phyloP scores from a whole-genome alignment of 1,140 invertebrate species.

The Choristoneura fumiferana region DNA sequence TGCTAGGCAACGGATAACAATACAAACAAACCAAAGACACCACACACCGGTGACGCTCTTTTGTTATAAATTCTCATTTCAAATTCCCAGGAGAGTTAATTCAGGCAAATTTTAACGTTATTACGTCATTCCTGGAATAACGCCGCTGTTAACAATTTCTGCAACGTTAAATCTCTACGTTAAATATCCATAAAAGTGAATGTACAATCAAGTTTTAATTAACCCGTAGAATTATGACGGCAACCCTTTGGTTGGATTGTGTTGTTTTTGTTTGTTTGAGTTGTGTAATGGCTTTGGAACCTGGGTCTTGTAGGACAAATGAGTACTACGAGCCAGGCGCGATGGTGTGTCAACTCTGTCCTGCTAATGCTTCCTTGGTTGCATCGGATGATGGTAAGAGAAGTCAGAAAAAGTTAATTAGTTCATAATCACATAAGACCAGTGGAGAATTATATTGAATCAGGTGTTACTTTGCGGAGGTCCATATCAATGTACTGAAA shows the following conservation, averaged over 20 bases:
- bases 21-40: background rate
- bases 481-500: no score
- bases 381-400: conserved; percentile 57
- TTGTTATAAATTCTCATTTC: conserved; percentile 5
- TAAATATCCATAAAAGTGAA: background rate
- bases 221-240: background rate
- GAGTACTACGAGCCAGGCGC: conserved; percentile 53
- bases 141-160: conserved; percentile 10
- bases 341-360: conserved; percentile 50
- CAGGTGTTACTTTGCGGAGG: no score
- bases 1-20: conserved; percentile 2
- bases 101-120: conserved; percentile 1
- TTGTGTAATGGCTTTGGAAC: conserved; percentile 32
- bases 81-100: background rate
- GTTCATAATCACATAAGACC: no score
- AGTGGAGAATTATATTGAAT: no score
- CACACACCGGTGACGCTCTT: background rate
- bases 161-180: background rate
- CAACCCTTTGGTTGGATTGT: background rate
- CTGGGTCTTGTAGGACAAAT: conserved; percentile 39
- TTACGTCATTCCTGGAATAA: background rate
- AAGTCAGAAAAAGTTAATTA: no score
- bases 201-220: background rate
- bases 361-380: conserved; percentile 48
- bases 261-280: background rate